Evolutionary conservation across 2,888 invertebrate genomes (phyloP), one percentile per base, ranked within the genome.

Genomic region (Steinernema scapterisci): DNA sequence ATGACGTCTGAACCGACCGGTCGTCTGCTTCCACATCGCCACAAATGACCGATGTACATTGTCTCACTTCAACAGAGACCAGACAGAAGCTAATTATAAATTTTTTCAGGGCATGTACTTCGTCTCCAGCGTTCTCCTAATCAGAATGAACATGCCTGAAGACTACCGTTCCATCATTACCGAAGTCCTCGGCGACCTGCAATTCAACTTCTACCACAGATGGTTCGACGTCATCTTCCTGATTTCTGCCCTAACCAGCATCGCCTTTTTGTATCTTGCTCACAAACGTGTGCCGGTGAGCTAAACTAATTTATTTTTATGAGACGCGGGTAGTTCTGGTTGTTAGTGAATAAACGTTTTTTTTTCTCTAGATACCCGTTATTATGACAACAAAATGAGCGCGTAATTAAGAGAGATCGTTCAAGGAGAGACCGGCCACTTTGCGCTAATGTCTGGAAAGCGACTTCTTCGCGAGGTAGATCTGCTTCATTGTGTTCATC

Each of bases 161-260:
- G 95, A 99, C 88, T 99, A 99, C 89, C 91, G 90, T 89, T 89
- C 80, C 70, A 99, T 99, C 71, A 93, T 94, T 78, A 93, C 93
- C 0, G 92, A 93, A 90, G 97, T 99, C 0, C 89, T 99, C 21
- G 99, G 97, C 0, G 97, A 97, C 88, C 90, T 99, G 77, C 97
- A 99, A 89, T 99, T 99, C 86, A 96, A 95, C 88, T 99, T 99
- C 90, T 99, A 99, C 88, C 99, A 99, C 88, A 91, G 99, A 77
- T 99, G 99, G 99, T 99, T 99, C 88, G 99, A 99, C 89, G 97
- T 99, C 3, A 99, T 99, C 88, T 99, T 99, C 89, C 90, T 99
- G 76, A 71, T 81, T 38, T 83, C 81, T 2, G 81, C 83, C 5
- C 89, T 99, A 48, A 94, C 95, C 19, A 96, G 95, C 79, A 97